Conservation (phyloP, 2,113 vertebrate genomes). For the Thermophis baileyi region DNA sequence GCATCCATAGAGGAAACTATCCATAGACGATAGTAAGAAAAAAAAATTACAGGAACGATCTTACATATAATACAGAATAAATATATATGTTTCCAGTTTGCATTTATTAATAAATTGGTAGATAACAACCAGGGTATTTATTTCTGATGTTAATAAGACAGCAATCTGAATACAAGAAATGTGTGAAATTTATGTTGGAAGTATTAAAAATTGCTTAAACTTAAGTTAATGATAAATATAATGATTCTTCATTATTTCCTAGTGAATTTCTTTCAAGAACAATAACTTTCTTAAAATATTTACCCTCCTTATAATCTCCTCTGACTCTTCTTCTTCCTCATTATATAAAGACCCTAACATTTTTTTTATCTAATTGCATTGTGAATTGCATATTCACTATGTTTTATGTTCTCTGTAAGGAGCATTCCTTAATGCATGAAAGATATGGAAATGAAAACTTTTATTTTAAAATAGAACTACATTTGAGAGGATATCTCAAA, state of each 20-base stretch:
- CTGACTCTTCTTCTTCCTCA: not conserved
- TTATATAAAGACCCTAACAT: not conserved
- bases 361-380: not conserved
- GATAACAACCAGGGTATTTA: not conserved
- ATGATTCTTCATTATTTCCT: not conserved
- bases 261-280: not conserved
- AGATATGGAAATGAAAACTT: not conserved
- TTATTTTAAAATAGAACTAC: not conserved
- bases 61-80: not conserved
- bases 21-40: not conserved
- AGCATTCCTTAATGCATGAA: not conserved
- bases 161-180: not conserved
- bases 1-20: not conserved
- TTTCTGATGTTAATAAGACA: not conserved
- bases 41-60: not conserved
- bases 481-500: not conserved
- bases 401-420: not conserved
- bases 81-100: not conserved
- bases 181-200: not conserved
- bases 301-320: not conserved
- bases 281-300: not conserved
- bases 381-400: not conserved
- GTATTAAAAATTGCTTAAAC: not conserved
- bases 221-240: not conserved
- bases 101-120: not conserved